Evolutionary conservation across 2,797 vertebrate species (phyloP).

Genomic region (Eulemur albifrons): DNA sequence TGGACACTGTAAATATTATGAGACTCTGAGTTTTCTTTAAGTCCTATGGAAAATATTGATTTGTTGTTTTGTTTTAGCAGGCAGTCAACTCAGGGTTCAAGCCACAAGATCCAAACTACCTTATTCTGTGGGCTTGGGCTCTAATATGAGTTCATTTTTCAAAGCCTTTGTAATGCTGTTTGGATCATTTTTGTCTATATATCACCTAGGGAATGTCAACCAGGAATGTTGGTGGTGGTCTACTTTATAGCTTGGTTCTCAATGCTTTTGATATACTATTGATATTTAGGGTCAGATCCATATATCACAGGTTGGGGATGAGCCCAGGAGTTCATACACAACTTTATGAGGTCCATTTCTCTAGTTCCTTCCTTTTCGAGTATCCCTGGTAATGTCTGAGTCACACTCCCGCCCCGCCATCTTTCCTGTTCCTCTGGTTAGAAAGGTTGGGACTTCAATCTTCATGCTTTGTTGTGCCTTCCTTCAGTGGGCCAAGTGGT

Average conservation of each 20-base stretch:
- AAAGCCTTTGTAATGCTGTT: not conserved
- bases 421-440: not conserved
- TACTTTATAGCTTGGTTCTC: not conserved
- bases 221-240: not conserved
- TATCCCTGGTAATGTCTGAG: not conserved
- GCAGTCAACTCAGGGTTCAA: not conserved
- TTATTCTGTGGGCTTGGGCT: not conserved
- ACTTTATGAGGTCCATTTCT: not conserved
- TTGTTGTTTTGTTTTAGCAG: not conserved
- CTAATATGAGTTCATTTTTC: not conserved
- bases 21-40: not conserved
- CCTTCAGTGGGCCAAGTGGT: not conserved
- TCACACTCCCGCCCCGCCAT: not conserved
- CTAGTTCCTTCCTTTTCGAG: not conserved
- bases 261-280: not conserved
- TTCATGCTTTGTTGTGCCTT: too few relatives aligned
- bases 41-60: not conserved
- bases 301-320: not conserved
- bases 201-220: not conserved
- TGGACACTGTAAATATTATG: not conserved
- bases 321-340: not conserved
- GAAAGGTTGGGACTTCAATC: not conserved
- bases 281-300: not conserved
- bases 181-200: not conserved
- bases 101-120: not conserved